phyloP scores from a whole-genome alignment of 37 sponge, comb jelly and placozoan species.

The Theonella swinhoei region DNA sequence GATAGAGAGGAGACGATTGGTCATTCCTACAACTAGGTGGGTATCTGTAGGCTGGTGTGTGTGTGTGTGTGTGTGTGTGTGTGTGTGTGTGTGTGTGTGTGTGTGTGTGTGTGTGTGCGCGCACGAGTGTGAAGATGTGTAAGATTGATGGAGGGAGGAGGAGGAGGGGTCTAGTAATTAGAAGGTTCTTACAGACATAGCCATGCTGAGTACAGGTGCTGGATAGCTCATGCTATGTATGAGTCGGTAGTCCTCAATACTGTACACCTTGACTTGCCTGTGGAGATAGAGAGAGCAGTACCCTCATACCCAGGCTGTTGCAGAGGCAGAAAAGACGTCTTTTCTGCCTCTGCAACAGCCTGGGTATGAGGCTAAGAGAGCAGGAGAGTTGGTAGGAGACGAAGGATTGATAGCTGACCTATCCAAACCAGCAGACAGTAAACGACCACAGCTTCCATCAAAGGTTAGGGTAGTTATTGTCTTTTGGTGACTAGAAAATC shows the following conservation, averaged over 20 bases:
- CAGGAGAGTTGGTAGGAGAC: no score
- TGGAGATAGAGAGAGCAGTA: not conserved
- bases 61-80: no score
- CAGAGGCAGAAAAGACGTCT: not conserved
- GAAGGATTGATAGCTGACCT: constrained; percentile 72
- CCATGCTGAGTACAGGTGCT: constrained; percentile 85
- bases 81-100: no score
- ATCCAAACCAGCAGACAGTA: constrained; percentile 90
- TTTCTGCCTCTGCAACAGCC: no score
- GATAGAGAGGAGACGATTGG: constrained; percentile 80
- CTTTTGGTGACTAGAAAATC: constrained; percentile 97
- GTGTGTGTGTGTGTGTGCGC: no score
- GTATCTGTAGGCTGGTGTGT: constrained; percentile 78
- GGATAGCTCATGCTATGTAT: constrained; percentile 87
- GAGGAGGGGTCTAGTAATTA: no score
- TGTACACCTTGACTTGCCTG: constrained; percentile 95
- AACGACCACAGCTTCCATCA: constrained; percentile 73
- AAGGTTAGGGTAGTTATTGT: constrained; percentile 86
- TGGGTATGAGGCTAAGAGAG: no score
- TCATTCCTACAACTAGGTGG: constrained; percentile 94
- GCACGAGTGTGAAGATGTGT: no score
- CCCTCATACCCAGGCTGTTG: no score
- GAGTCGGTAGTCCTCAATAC: constrained; percentile 83
- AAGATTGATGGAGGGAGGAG: no score
- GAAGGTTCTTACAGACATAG: constrained; percentile 87